Evolutionary conservation across 2,888 invertebrate genomes (phyloP).

Genomic region (Tridacna gigas): DNA sequence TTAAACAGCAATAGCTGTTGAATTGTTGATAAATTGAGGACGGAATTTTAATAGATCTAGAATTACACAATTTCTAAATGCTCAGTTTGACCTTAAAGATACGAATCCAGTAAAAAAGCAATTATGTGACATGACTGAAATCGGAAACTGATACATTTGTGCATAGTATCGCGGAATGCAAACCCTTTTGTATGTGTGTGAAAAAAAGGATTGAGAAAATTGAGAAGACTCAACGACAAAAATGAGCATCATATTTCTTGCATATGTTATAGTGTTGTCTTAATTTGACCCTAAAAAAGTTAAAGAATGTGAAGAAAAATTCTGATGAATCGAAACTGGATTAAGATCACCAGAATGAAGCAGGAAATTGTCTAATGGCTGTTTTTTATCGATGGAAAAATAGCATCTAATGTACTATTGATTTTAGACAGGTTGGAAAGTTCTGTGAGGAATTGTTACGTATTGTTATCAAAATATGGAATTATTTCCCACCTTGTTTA

Average conservation of each 20-base stretch:
- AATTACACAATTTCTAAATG: slow-evolving; percentile 17
- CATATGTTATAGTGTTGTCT: not conserved
- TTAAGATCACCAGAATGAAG: not conserved
- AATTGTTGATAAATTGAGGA: slow-evolving; percentile 6
- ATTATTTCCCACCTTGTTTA: not conserved
- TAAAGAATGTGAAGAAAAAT: too few relatives aligned
- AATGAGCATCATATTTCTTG: not conserved
- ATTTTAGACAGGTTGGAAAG: not conserved
- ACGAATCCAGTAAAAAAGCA: slow-evolving; percentile 16
- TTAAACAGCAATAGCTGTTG: not conserved
- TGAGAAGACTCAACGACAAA: not conserved
- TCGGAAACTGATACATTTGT: slow-evolving; percentile 22
- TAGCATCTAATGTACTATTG: slow-evolving; percentile 27
- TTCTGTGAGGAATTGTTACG: slow-evolving; percentile 15
- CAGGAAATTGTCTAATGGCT: slow-evolving; percentile 19
- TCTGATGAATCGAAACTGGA: too few relatives aligned
- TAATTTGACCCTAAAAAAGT: too few relatives aligned
- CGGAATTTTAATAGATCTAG: slow-evolving; percentile 14
- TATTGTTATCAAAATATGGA: slow-evolving; percentile 14
- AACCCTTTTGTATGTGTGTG: not conserved
- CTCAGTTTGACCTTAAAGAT: slow-evolving; percentile 2
- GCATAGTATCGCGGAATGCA: not conserved
- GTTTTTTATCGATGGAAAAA: slow-evolving; percentile 20
- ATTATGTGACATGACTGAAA: slow-evolving; percentile 16
- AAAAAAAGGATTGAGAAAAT: not conserved